These are phyloP conservation scores for Tortricodes alternella DNA, from an alignment of 2,888 invertebrate genomes.

Conservation along the genomic window DNA sequence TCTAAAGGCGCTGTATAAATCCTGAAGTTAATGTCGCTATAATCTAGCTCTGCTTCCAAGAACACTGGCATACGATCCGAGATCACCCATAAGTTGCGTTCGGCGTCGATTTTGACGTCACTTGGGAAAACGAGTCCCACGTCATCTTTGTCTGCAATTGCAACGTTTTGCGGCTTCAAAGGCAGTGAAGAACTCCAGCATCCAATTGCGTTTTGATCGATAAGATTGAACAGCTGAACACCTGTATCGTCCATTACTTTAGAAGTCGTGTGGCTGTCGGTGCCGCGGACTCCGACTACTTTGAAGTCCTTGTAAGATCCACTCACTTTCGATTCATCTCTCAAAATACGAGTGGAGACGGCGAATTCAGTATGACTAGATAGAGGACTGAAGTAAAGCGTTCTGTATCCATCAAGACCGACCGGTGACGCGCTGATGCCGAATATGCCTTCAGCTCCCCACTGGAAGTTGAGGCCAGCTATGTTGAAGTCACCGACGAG, in stretches of 20 bases:
- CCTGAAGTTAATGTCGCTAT: slow-evolving; percentile 90
- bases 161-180: slow-evolving; percentile 85
- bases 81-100: slow-evolving; percentile 89
- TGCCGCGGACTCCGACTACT: slow-evolving; percentile 85
- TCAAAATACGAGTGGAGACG: slow-evolving; percentile 88
- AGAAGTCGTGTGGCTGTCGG: slow-evolving; percentile 87
- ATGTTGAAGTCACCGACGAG: slow-evolving; percentile 90
- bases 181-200: slow-evolving; percentile 90
- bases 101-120: slow-evolving; percentile 89
- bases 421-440: slow-evolving; percentile 88
- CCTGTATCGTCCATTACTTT: slow-evolving; percentile 89
- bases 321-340: slow-evolving; percentile 85
- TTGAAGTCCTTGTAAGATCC: slow-evolving; percentile 88
- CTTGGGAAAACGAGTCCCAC: slow-evolving; percentile 89
- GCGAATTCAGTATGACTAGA: slow-evolving; percentile 90
- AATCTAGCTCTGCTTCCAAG: slow-evolving; percentile 86
- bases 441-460: slow-evolving; percentile 92
- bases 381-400: slow-evolving; percentile 90
- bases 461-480: slow-evolving; percentile 92
- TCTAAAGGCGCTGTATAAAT: slow-evolving; percentile 87
- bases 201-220: slow-evolving; percentile 91
- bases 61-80: slow-evolving; percentile 93
- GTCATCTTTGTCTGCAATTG: slow-evolving; percentile 88
- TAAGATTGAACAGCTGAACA: slow-evolving; percentile 88
- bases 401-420: slow-evolving; percentile 86